Conservation (phyloP, 1,140 invertebrate species). For the Dendroctonus ponderosae region DNA sequence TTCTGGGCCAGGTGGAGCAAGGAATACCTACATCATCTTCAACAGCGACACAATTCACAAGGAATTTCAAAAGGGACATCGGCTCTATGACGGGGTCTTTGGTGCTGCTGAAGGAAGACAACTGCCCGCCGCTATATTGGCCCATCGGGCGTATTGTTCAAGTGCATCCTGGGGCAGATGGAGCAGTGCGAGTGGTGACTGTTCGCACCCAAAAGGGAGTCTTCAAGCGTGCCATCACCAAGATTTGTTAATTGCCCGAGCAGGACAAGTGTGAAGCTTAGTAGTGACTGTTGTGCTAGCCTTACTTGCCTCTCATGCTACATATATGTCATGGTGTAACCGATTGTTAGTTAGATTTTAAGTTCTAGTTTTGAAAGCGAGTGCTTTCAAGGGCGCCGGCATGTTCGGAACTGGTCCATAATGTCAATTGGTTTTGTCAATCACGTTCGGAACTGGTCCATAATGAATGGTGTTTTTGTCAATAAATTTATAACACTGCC, state of each 20-base stretch:
- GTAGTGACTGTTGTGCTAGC: not conserved
- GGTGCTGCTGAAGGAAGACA: constrained; percentile 44
- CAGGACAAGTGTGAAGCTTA: not conserved
- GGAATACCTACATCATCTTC: constrained; percentile 39
- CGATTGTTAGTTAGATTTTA: not conserved
- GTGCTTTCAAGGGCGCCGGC: not conserved
- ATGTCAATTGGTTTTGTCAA: too few relatives aligned
- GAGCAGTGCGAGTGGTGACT: constrained; percentile 42
- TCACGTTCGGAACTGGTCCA: too few relatives aligned
- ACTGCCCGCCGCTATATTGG: constrained; percentile 39
- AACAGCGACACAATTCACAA: constrained; percentile 37
- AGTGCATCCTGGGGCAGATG: constrained; percentile 44
- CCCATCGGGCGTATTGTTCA: constrained; percentile 47
- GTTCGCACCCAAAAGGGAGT: constrained; percentile 39
- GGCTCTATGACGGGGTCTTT: constrained; percentile 41
- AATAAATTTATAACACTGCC: too few relatives aligned
- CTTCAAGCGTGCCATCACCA: constrained; percentile 15
- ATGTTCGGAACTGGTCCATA: not conserved
- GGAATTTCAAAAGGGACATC: constrained; percentile 17
- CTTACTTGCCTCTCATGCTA: not conserved
- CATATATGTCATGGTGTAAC: not conserved
- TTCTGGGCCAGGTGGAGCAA: constrained; percentile 43
- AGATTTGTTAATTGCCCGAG: constrained; percentile 24
- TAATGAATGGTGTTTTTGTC: too few relatives aligned
- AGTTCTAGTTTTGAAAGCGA: not conserved